Conservation (phyloP, 1,140 invertebrate species). For the Conopomorpha cramerella region DNA sequence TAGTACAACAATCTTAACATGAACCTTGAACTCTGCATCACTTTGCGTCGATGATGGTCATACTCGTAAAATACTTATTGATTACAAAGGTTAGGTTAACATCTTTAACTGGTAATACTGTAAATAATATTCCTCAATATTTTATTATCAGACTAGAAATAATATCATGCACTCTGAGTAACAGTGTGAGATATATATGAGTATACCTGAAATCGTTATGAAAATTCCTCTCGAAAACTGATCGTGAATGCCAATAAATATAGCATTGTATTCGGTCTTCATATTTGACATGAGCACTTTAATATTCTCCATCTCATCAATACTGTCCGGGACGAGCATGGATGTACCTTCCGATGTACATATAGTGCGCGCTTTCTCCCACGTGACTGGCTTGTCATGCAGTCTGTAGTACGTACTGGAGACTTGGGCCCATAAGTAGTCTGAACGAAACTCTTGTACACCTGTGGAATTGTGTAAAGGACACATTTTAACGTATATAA, state of each 20-base stretch:
- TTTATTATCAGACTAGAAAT: no score
- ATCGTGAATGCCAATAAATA: constrained; percentile 33
- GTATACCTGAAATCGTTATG: constrained; percentile 24
- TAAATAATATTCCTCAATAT: no score
- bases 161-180: no score
- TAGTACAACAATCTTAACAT: no score
- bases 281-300: constrained; percentile 35
- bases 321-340: constrained; percentile 20
- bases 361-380: constrained; percentile 27
- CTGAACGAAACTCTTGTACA: constrained; percentile 32
- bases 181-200: no score
- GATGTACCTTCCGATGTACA: constrained; percentile 31
- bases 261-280: constrained; percentile 29
- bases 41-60: no score
- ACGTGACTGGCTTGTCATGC: constrained; percentile 25
- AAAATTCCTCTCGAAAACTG: constrained; percentile 25
- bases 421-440: constrained; percentile 32
- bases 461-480: no score
- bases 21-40: no score
- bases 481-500: no score
- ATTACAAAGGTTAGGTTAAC: no score
- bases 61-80: no score
- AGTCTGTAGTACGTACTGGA: constrained; percentile 29
- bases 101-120: constrained; percentile 25
- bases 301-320: constrained; percentile 35